Evolutionary conservation across 1,140 invertebrate genomes (phyloP), one percentile per base, ranked within the genome.

Genomic region (Whitmania pigra): DNA sequence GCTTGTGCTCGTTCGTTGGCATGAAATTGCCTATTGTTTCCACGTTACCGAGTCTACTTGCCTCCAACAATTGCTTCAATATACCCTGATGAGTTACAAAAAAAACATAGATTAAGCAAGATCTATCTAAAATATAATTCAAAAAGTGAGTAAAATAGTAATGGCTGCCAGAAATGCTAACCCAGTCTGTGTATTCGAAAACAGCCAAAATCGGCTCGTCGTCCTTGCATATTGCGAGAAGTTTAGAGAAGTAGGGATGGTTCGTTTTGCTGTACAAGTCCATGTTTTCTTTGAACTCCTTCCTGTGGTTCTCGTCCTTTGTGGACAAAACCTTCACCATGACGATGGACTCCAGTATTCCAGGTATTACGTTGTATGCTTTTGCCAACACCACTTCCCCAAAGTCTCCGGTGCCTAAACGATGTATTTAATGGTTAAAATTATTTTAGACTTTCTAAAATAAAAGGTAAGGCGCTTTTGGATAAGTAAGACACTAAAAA

Each of bases 181-280:
- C 89, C 92, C 92, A 94, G 78, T 95, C 93, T 25, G 90, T 92
- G 78, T 93, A 91, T 79, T 95, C 91, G 7, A 93, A 82, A n/a
- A 96, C 87, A 86, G 94, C 88, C 77, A 89, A 91, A 78, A 93
- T 89, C 0, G 92, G 92, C 74, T 93, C 90, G 20, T 87, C 85
- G 68, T 93, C 90, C 43, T 88, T 84, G 79, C 90, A 93, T 18
- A 94, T 82, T 0, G 91, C 93, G 57, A 91, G 84, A 9, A 95
- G 82, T 66, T 87, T 87, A 0, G 87, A 87, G 0, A 95, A 85
- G 78, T 91, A 88, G 63, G 89, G 88, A 79, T 94, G 90, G n/a
- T 88, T 87, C 7, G 92, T 80, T 76, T 89, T 88, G 29, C 87
- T 85, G 78, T 93, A 89, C 78, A 94, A 83, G 73, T 95, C 93